Evolutionary conservation across 2,797 vertebrate species (phyloP).

Genomic region (Acanthornis magna): DNA sequence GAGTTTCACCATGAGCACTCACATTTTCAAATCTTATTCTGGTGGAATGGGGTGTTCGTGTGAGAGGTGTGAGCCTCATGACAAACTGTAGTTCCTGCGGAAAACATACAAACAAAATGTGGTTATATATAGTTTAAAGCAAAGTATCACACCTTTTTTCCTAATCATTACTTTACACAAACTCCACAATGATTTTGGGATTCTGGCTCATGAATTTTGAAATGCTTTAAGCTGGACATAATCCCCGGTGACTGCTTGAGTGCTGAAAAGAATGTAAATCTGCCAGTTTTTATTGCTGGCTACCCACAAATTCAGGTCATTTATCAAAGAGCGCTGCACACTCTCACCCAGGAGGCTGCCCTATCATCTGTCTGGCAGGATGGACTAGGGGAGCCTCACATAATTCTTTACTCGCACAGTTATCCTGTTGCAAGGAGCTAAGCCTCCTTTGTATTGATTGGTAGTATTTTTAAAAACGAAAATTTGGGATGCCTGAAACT

Average conservation of each 20-base stretch:
- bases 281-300: background rate
- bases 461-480: background rate
- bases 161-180: background rate
- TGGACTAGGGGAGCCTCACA: background rate
- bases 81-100: background rate
- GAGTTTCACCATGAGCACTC: background rate
- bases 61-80: fast-evolving
- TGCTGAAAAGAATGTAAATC: background rate
- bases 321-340: background rate
- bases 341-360: background rate
- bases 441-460: background rate
- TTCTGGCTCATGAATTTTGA: background rate
- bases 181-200: background rate
- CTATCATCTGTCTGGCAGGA: background rate
- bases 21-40: background rate
- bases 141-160: background rate
- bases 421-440: background rate
- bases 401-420: background rate
- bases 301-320: background rate
- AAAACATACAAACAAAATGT: background rate
- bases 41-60: background rate
- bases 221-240: background rate
- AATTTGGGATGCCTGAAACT: background rate
- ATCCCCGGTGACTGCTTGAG: background rate
- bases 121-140: background rate